Percentiles rank a stretch among this genome's conserved stretches.
phyloP scores from a whole-genome alignment of 2,797 vertebrate genomes.

The Acanthopagrus latus region DNA sequence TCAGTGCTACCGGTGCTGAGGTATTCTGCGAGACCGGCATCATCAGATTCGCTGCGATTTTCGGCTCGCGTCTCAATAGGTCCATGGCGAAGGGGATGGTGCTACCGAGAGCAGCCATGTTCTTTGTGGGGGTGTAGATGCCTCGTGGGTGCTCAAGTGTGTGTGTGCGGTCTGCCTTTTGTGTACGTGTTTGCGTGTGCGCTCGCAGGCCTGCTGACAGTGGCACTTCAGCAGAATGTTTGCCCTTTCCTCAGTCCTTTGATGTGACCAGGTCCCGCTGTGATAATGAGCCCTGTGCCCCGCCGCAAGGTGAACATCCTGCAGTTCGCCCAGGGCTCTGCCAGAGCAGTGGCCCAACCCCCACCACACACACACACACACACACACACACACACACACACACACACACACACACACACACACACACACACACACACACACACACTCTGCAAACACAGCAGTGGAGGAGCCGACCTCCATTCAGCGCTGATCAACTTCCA shows the following conservation, averaged over 20 bases:
- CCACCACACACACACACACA: constrained; percentile 36
- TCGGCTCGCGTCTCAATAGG: constrained; percentile 18
- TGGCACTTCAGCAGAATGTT: constrained; percentile 89
- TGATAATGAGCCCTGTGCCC: constrained; percentile 88
- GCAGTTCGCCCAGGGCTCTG: constrained; percentile 77
- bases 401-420: neutral
- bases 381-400: neutral
- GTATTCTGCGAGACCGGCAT: neutral
- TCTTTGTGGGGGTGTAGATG: constrained; percentile 55
- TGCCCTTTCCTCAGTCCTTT: constrained; percentile 93
- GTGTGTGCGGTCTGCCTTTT: constrained; percentile 64
- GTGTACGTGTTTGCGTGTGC: constrained; percentile 62
- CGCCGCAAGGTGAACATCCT: constrained; percentile 84
- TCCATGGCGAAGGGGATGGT: constrained; percentile 11
- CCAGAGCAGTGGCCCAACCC: constrained; percentile 75
- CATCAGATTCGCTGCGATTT: constrained; percentile 12
- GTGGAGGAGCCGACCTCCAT: constrained; percentile 47
- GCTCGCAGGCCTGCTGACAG: constrained; percentile 80
- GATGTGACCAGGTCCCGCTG: constrained; percentile 91
- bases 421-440: neutral
- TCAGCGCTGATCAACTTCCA: constrained; percentile 50
- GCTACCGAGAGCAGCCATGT: constrained; percentile 39
- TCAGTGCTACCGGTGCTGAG: neutral
- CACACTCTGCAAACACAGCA: constrained; percentile 38
- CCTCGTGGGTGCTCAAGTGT: constrained; percentile 52